Conservation (phyloP, 2,113 vertebrate species). For the Struthio camelus region DNA sequence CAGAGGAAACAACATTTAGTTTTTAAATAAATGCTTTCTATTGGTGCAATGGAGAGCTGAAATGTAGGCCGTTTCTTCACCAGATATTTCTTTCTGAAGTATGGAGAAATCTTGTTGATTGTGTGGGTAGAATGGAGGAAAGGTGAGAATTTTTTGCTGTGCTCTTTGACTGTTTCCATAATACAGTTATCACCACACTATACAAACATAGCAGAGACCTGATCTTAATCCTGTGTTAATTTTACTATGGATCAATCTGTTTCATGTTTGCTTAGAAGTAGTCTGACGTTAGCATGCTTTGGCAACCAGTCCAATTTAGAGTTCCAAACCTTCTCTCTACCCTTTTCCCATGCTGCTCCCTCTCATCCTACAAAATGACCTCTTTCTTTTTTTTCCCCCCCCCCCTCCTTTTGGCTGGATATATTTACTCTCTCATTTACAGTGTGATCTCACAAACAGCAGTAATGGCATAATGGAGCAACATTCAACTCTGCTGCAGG, state of each 20-base stretch:
- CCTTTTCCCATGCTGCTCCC: neutral
- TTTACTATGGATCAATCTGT: neutral
- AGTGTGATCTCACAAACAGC: neutral
- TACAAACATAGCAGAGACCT: neutral
- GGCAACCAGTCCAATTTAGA: neutral
- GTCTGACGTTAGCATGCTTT: neutral
- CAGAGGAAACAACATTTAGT: neutral
- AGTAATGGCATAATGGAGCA: neutral
- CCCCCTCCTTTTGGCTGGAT: neutral
- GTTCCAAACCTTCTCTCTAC: neutral
- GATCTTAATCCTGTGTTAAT: neutral
- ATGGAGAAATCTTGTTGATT: neutral
- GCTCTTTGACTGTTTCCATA: neutral
- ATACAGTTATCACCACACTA: neutral
- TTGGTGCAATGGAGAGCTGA: neutral
- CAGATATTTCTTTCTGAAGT: neutral
- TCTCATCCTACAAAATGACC: neutral
- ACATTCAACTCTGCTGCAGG: neutral
- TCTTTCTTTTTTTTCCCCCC: neutral
- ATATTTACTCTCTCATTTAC: neutral
- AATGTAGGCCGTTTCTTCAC: neutral
- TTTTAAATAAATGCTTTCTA: neutral
- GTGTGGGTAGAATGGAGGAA: neutral
- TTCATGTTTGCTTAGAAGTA: neutral
- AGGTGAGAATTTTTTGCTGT: neutral